Conservation (phyloP, 64 coral and sea anemone genomes). For the Stichodactyla mertensii region DNA sequence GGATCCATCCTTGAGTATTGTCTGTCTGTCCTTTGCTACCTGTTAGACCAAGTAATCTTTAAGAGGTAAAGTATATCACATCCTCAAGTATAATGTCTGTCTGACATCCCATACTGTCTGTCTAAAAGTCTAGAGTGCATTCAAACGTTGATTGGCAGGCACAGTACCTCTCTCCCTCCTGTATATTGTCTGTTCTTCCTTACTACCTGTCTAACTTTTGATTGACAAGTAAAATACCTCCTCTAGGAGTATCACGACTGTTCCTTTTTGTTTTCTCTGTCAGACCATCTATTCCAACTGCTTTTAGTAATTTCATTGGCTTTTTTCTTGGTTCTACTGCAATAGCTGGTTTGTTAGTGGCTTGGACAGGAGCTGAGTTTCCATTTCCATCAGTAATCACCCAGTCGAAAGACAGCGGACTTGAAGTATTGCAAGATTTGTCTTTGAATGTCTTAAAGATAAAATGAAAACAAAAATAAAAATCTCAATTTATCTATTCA, state of each 20-base stretch:
- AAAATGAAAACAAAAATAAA: neutral
- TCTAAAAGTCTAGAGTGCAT: too few relatives aligned
- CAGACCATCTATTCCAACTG: neutral
- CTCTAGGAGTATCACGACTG: neutral
- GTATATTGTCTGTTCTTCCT: too few relatives aligned
- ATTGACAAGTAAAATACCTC: neutral
- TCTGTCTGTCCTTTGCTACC: too few relatives aligned
- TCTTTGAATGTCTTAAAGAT: neutral
- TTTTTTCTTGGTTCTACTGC: neutral
- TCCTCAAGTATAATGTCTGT: too few relatives aligned
- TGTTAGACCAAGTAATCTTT: too few relatives aligned
- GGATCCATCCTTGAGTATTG: too few relatives aligned
- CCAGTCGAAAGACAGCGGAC: neutral
- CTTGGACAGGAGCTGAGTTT: neutral
- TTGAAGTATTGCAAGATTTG: neutral
- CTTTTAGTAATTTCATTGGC: neutral
- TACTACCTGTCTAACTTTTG: neutral
- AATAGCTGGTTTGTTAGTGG: neutral
- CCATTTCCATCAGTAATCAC: neutral
- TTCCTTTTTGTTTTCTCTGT: too few relatives aligned
- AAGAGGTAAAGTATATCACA: too few relatives aligned
- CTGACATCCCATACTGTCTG: too few relatives aligned
- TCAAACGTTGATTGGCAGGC: too few relatives aligned
- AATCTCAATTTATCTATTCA: too few relatives aligned
- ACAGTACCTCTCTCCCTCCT: neutral